A percentile compares a stretch with the other conserved stretches of the same genome.
Evolutionary conservation across 2,888 invertebrate genomes (phyloP).

Genomic region (Amaurobius ferox): DNA sequence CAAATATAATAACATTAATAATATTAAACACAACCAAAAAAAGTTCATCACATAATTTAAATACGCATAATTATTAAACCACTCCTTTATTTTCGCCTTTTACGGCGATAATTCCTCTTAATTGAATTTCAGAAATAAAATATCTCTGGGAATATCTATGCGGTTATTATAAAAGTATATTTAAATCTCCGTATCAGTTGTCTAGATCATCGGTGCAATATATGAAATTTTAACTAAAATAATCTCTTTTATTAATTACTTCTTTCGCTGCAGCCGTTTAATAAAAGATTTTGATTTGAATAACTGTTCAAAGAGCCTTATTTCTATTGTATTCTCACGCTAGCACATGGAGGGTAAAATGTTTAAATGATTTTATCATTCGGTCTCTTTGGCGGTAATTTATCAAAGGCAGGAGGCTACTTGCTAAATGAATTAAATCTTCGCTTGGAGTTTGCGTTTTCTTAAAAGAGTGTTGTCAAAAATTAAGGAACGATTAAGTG

Average conservation of each 20-base stretch:
- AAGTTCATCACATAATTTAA: no score
- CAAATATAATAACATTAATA: no score
- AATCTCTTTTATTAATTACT: neutral
- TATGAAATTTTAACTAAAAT: neutral
- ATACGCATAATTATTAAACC: no score
- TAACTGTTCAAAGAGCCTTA: constrained; percentile 1
- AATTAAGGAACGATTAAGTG: constrained; percentile 11
- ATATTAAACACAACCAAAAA: no score
- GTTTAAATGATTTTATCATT: constrained; percentile 13
- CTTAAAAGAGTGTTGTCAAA: neutral
- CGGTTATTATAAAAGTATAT: neutral
- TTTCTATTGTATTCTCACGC: constrained; percentile 16
- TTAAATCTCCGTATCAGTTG: neutral
- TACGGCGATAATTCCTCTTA: no score
- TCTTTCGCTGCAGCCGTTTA: neutral
- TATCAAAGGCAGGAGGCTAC: constrained; percentile 10
- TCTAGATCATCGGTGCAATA: neutral
- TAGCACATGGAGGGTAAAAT: constrained; percentile 13
- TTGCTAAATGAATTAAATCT: constrained; percentile 9
- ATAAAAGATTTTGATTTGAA: constrained; percentile 16
- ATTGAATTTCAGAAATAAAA: no score
- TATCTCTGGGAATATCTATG: no score
- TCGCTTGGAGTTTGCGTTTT: neutral
- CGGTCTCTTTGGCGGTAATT: constrained; percentile 5
- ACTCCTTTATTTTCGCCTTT: no score